Evolutionary conservation across 2,113 vertebrate genomes (phyloP), one percentile per base, ranked within the genome.

Genomic region (Serinus canaria): DNA sequence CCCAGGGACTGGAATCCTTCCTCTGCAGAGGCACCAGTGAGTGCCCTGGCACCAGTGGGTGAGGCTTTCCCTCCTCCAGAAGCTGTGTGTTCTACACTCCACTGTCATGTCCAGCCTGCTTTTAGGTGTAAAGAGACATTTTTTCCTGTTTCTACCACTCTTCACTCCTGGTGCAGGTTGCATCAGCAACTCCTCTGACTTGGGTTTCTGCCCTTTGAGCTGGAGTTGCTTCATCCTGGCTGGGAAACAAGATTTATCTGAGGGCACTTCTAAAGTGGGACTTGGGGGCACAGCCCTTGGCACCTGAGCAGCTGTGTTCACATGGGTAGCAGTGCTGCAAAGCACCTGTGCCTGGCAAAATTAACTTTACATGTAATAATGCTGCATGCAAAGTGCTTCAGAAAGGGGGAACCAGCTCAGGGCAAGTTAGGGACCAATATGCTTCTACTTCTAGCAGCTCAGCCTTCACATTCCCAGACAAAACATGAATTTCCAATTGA

Each of bases 301-400:
- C 37, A 46, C 53, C 24, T 5, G 1, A 62, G 47, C 25, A 59
- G 53, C 55, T 52, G 27, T 1, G 16, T 22, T 85, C 4, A 24
- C 13, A 0, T 0, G 1, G 41, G 37, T 12, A 80, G 27, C 0
- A 9, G 68, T 47, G 47, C 60, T 83, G 28, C 64, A 73, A 31
- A 77, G 67, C 33, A 46, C 44, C 24, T 6, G 19, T 20, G 52
- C 8, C 2, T 70, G 56, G 49, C 20, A 35, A 46, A 88, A 77
- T 50, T 9, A 37, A n/a, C 52, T 46, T 75, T 39, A 9, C 1
- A 0, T 0, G 2, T 50, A n/a, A 22, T 0, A 2, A 16, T 68
- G 44, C 11, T 0, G 1, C 0, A 0, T 23, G 28, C 3, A 6
- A 44, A 22, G 6, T 13, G 22, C 17, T 46, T 53, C 15, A 15